Conservation (phyloP, 2,888 invertebrate genomes). For the Brachyptera putata region DNA sequence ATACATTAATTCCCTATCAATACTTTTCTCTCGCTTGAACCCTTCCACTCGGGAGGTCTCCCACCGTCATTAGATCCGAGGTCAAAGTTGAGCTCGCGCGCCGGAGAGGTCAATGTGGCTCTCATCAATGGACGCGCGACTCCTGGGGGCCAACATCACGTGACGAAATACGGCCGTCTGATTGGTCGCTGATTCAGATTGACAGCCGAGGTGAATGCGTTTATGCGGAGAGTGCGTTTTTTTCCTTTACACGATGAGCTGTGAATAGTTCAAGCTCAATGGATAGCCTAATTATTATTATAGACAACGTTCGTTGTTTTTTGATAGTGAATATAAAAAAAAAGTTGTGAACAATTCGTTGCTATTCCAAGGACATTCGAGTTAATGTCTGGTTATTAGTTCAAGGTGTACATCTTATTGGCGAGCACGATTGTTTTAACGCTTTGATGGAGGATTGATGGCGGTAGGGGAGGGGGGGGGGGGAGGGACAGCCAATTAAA, state of each 20-base stretch:
- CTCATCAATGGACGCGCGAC: slow-evolving; percentile 5
- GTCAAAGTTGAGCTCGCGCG: not conserved
- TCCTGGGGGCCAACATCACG: slow-evolving; percentile 1
- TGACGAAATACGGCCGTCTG: not conserved
- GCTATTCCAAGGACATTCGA: not conserved
- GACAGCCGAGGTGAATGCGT: slow-evolving; percentile 15
- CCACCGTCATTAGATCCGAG: not conserved
- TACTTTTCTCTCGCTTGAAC: too few species aligned
- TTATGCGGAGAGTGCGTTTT: not conserved
- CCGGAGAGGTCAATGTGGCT: slow-evolving; percentile 9
- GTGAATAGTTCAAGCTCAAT: not conserved
- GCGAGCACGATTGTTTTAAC: slow-evolving; percentile 12
- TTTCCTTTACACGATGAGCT: not conserved
- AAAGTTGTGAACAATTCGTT: not conserved
- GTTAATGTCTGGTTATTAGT: slow-evolving; percentile 12
- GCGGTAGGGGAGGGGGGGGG: not conserved
- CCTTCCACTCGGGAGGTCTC: slow-evolving; percentile 11
- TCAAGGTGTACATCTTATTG: slow-evolving; percentile 18
- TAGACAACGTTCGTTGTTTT: slow-evolving; percentile 5
- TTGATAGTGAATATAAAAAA: not conserved
- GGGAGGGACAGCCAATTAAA: not conserved
- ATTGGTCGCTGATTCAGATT: slow-evolving; percentile 15
- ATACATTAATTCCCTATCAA: too few species aligned
- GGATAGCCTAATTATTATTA: slow-evolving; percentile 4
- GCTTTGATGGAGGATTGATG: not conserved